Percentiles rank a stretch among this genome's conserved stretches.
Conservation (phyloP, 2,797 vertebrate genomes). For the Valencia hispanica region DNA sequence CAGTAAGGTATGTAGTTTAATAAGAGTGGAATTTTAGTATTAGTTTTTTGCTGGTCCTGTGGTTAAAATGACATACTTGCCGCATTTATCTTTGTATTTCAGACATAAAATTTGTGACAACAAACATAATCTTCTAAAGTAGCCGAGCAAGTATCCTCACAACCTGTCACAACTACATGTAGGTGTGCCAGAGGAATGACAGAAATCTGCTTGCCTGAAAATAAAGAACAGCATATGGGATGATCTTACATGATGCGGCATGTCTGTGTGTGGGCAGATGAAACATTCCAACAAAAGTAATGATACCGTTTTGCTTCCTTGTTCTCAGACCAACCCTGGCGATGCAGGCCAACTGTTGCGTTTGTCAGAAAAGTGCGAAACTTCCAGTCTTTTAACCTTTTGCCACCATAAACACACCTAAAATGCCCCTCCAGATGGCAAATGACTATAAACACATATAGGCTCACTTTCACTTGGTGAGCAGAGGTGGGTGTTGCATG, state of each 20-base stretch:
- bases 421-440: conserved; percentile 70
- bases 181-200: conserved; percentile 10
- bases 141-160: not conserved
- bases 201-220: not conserved
- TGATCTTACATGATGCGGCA: conserved; percentile 31
- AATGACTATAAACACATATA: conserved; percentile 37
- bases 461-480: conserved; percentile 47
- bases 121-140: not conserved
- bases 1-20: not conserved
- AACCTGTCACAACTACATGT: conserved; percentile 2
- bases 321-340: conserved; percentile 12
- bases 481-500: conserved; percentile 19
- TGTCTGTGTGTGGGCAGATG: conserved; percentile 44
- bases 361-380: conserved; percentile 21
- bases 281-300: conserved; percentile 27
- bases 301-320: conserved; percentile 37
- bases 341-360: conserved; percentile 10
- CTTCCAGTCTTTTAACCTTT: conserved; percentile 44
- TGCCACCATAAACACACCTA: conserved; percentile 34
- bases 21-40: no score
- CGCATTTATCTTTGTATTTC: conserved; percentile 9
- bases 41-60: not conserved
- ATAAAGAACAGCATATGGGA: conserved; percentile 5
- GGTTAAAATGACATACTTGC: not conserved
- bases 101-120: not conserved